Percentiles rank a stretch among this genome's conserved stretches.
These are phyloP conservation scores for Lycodopsis pacificus DNA, from an alignment of 2,797 vertebrate genomes.

Conservation along the genomic window DNA sequence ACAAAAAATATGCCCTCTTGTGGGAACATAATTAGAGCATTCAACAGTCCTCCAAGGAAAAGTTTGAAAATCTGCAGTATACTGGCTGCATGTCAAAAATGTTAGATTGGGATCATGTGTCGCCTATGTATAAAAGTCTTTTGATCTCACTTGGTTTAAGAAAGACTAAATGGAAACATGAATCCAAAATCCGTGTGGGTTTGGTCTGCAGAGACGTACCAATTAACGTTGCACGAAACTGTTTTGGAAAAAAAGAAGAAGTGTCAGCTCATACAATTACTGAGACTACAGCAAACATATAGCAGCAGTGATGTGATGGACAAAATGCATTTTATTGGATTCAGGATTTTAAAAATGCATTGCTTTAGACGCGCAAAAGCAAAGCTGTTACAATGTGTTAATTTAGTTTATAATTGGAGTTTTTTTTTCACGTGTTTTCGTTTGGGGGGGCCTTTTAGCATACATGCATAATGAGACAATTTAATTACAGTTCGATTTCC, in stretches of 20 bases:
- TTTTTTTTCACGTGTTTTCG: neutral
- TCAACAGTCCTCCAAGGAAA: constrained; percentile 12
- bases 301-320: neutral
- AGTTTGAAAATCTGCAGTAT: constrained; percentile 27
- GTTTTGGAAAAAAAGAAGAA: constrained; percentile 14
- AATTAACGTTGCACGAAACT: constrained; percentile 25
- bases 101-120: constrained; percentile 51
- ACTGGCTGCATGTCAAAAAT: constrained; percentile 55
- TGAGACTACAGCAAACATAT: constrained; percentile 8
- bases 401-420: neutral
- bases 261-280: constrained; percentile 10
- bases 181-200: constrained; percentile 39
- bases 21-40: constrained; percentile 58
- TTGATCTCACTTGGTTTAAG: constrained; percentile 51
- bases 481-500: neutral
- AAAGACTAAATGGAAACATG: constrained; percentile 46
- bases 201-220: constrained; percentile 2
- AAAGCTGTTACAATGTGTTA: neutral
- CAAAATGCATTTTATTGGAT: neutral
- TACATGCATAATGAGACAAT: neutral
- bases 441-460: neutral
- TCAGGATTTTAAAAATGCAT: neutral
- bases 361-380: neutral
- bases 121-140: constrained; percentile 42
- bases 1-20: constrained; percentile 53